A percentile compares a stretch with the other conserved stretches of the same genome.
Conservation (phyloP, 2,113 vertebrate species). For the Dipodomys spectabilis region DNA sequence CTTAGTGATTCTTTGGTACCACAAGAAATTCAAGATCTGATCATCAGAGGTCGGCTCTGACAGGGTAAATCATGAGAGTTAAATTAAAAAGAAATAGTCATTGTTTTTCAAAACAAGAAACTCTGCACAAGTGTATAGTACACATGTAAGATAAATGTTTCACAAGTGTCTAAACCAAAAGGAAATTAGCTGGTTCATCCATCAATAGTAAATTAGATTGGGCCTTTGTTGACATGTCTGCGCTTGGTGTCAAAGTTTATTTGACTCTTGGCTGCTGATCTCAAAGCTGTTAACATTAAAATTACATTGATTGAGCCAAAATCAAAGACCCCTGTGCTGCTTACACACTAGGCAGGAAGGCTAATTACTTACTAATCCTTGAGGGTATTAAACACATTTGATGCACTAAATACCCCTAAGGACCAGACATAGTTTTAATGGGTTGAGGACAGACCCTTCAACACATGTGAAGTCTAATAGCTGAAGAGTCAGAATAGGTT, state of each 20-base stretch:
- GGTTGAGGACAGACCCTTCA: conserved; percentile 59
- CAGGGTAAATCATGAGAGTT: background rate
- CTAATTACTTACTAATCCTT: conserved; percentile 76
- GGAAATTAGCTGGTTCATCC: conserved; percentile 40
- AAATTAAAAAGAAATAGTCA: background rate
- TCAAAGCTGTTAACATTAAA: conserved; percentile 71
- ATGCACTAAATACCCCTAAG: conserved; percentile 61
- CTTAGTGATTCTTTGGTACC: background rate
- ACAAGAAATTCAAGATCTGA: background rate
- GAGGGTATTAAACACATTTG: conserved; percentile 60
- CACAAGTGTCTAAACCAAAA: conserved; percentile 27
- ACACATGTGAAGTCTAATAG: conserved; percentile 48
- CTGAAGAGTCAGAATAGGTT: background rate
- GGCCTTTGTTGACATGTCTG: conserved; percentile 60
- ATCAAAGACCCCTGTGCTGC: conserved; percentile 69
- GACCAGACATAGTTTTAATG: conserved; percentile 58
- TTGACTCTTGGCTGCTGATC: conserved; percentile 69
- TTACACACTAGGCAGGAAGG: conserved; percentile 67
- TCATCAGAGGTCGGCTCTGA: background rate
- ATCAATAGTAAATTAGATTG: conserved; percentile 65
- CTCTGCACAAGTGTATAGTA: background rate
- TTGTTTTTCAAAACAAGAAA: conserved; percentile 9
- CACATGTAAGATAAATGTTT: background rate
- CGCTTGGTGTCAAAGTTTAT: conserved; percentile 65
- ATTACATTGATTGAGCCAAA: conserved; percentile 68